Evolutionary conservation across 2,797 vertebrate genomes (phyloP).

Genomic region (Melopsittacus undulatus): DNA sequence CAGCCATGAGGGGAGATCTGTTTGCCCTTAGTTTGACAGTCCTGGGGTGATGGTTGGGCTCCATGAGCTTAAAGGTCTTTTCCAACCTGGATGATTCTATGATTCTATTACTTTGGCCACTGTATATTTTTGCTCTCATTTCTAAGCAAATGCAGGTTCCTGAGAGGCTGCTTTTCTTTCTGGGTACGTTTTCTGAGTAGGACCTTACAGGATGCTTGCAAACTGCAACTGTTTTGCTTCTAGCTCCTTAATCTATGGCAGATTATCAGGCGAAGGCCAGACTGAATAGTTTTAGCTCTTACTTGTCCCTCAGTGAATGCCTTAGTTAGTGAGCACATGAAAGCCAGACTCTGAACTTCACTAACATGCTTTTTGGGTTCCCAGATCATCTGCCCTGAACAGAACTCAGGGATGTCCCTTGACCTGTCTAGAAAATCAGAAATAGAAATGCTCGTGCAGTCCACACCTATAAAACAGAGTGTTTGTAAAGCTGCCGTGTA

Average conservation of each 20-base stretch:
- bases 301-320: neutral
- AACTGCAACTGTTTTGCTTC: neutral
- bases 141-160: neutral
- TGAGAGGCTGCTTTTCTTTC: neutral
- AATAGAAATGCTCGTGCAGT: neutral
- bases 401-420: neutral
- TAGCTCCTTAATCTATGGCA: neutral
- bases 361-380: neutral
- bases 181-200: neutral
- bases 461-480: neutral
- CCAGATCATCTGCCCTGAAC: neutral
- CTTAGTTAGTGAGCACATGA: neutral
- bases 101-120: neutral
- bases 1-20: neutral
- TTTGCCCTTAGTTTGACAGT: neutral
- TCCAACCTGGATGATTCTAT: neutral
- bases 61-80: neutral
- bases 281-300: neutral
- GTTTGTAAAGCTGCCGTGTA: slow-evolving; percentile 29
- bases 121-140: neutral
- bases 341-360: neutral
- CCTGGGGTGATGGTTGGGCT: neutral
- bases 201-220: neutral
- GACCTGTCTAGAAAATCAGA: slow-evolving; percentile 18
- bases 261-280: neutral